Percentiles rank a stretch among this genome's conserved stretches.
Evolutionary conservation across 2,113 vertebrate genomes (phyloP).

Genomic region (Triplophysa tibetana): DNA sequence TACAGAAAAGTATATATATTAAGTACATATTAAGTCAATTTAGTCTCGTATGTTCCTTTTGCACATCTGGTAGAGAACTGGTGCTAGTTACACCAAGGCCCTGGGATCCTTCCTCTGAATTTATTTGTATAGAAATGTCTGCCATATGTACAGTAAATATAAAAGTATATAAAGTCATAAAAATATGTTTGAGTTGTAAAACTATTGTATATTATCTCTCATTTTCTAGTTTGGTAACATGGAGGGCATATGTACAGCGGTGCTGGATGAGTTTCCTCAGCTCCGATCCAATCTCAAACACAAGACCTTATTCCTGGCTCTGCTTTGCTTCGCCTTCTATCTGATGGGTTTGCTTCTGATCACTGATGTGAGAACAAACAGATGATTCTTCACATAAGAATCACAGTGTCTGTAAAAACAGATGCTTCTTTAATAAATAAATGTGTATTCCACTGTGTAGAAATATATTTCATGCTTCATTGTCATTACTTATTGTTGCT

Average conservation of each 20-base stretch:
- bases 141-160: neutral
- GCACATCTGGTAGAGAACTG: too few species aligned
- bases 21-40: too few species aligned
- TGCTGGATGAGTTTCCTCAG: constrained; percentile 78
- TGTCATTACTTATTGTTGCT: neutral
- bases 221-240: constrained; percentile 81
- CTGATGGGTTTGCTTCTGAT: constrained; percentile 78
- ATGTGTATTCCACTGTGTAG: too few species aligned
- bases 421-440: too few species aligned
- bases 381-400: neutral
- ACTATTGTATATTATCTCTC: neutral
- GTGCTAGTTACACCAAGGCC: too few species aligned
- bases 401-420: neutral
- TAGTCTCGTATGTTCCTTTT: too few species aligned
- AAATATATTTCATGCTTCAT: too few species aligned
- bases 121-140: neutral
- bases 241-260: constrained; percentile 80
- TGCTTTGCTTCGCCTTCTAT: constrained; percentile 76
- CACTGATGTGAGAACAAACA: constrained; percentile 70
- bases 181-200: neutral
- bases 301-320: constrained; percentile 75
- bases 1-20: too few species aligned
- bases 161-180: neutral
- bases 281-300: constrained; percentile 69
- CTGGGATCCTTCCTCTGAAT: neutral